Percentiles rank a stretch among this genome's conserved stretches.
phyloP scores from a whole-genome alignment of 2,113 vertebrate genomes.

The Sinocyclocheilus maitianheensis region DNA sequence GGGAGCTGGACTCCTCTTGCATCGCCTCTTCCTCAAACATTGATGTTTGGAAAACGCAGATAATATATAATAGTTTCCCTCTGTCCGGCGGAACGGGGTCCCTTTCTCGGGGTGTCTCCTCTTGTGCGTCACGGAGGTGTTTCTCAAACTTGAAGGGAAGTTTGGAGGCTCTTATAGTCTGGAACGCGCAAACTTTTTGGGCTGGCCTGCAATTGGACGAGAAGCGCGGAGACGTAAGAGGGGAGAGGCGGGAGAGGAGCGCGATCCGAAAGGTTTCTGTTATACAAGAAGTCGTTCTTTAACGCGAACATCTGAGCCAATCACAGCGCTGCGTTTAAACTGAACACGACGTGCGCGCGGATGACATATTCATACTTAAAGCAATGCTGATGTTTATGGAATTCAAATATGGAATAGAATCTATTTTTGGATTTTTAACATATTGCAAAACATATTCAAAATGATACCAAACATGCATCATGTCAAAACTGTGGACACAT shows the following conservation, averaged over 20 bases:
- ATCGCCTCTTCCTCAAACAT: slow-evolving; percentile 77
- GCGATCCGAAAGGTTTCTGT: slow-evolving; percentile 62
- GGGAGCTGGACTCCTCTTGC: slow-evolving; percentile 88
- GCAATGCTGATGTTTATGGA: not conserved
- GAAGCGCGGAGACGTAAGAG: slow-evolving; percentile 82
- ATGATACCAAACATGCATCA: not conserved
- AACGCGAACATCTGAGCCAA: not conserved
- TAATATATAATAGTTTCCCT: not conserved
- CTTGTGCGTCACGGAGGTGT: slow-evolving; percentile 76
- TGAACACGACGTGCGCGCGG: not conserved
- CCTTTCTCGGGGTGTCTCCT: slow-evolving; percentile 43
- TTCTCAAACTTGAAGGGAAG: slow-evolving; percentile 78
- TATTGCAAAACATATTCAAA: not conserved
- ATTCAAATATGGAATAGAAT: not conserved
- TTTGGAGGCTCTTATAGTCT: slow-evolving; percentile 89
- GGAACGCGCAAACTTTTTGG: slow-evolving; percentile 86
- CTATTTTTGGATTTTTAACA: not conserved
- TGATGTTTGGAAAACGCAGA: not conserved
- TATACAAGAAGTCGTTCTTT: slow-evolving; percentile 57
- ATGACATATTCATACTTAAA: not conserved
- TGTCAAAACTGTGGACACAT: not conserved
- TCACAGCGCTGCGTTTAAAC: not conserved
- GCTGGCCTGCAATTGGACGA: slow-evolving; percentile 86
- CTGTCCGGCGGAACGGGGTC: not conserved
- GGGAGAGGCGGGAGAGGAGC: slow-evolving; percentile 74